Conservation (phyloP, 2,113 vertebrate species). For the Vulpes ferrilata region DNA sequence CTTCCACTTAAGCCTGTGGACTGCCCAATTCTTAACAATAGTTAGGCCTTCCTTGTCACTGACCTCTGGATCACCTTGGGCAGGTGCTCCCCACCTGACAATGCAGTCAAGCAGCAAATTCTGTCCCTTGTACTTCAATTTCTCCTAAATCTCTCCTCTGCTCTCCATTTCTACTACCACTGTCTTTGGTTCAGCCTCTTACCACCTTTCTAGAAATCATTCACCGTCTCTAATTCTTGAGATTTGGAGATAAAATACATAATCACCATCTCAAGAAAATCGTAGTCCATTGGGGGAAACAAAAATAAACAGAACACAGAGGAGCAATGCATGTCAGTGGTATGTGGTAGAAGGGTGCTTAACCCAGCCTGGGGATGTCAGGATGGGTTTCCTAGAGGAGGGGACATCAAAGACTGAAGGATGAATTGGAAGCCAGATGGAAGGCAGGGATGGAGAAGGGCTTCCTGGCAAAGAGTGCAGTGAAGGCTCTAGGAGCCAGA, state of each 20-base stretch:
- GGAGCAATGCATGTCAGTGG: neutral
- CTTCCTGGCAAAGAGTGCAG: neutral
- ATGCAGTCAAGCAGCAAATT: neutral
- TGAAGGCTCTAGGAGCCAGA: fast-evolving
- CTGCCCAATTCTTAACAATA: neutral
- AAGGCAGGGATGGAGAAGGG: neutral
- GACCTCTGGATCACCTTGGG: neutral
- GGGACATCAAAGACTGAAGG: neutral
- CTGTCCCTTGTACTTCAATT: neutral
- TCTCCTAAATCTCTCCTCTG: neutral
- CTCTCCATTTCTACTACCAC: neutral
- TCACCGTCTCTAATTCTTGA: neutral
- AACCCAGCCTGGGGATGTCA: neutral
- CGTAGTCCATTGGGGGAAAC: neutral
- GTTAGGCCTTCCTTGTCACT: neutral
- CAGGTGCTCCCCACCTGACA: neutral
- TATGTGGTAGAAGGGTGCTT: too few species aligned
- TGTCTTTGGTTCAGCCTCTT: neutral
- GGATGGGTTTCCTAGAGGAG: neutral
- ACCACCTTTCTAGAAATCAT: neutral
- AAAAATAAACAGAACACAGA: neutral
- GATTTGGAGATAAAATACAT: neutral
- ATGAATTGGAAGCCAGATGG: neutral
- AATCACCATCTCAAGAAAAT: neutral
- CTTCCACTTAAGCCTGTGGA: neutral